Percentiles rank a stretch among this genome's conserved stretches.
Conservation (phyloP, 1,140 invertebrate genomes). For the Pseudomyrmex concolor region DNA sequence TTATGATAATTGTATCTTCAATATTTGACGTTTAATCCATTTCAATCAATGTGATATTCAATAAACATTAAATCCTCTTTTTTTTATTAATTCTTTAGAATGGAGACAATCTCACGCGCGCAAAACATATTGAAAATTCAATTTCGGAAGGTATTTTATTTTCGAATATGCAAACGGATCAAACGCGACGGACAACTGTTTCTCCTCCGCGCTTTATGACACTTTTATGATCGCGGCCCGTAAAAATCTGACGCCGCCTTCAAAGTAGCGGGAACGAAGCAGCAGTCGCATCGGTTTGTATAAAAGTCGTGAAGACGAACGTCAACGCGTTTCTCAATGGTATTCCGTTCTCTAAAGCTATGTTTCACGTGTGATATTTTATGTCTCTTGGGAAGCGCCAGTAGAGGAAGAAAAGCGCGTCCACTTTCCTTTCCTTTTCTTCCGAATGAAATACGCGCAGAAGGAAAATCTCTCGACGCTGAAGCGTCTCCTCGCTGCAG, state of each 20-base stretch:
- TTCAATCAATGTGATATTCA: not conserved
- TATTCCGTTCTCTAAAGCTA: not conserved
- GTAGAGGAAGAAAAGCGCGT: no score
- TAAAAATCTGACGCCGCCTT: constrained; percentile 46
- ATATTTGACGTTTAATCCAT: not conserved
- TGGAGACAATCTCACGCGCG: not conserved
- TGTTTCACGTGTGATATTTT: constrained; percentile 35
- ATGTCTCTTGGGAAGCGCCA: constrained; percentile 1
- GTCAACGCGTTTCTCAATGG: constrained; percentile 28
- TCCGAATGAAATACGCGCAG: not conserved
- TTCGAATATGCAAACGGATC: constrained; percentile 34
- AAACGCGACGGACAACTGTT: constrained; percentile 36
- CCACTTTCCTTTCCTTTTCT: not conserved
- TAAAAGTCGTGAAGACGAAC: constrained; percentile 32
- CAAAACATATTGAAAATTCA: constrained; percentile 2
- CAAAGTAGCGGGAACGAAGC: not conserved
- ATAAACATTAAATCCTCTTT: no score
- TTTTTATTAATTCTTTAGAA: constrained; percentile 5
- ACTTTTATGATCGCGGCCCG: constrained; percentile 40
- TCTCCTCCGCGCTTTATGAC: constrained; percentile 17
- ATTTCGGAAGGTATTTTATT: constrained; percentile 31
- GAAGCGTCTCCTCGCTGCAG: not conserved
- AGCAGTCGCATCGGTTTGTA: constrained; percentile 45
- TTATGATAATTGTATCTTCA: constrained; percentile 12
- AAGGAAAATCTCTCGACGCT: constrained; percentile 14